Base-by-base conservation (phyloP, 2,888 invertebrate species). In the Mythimna lalbum region DNA sequence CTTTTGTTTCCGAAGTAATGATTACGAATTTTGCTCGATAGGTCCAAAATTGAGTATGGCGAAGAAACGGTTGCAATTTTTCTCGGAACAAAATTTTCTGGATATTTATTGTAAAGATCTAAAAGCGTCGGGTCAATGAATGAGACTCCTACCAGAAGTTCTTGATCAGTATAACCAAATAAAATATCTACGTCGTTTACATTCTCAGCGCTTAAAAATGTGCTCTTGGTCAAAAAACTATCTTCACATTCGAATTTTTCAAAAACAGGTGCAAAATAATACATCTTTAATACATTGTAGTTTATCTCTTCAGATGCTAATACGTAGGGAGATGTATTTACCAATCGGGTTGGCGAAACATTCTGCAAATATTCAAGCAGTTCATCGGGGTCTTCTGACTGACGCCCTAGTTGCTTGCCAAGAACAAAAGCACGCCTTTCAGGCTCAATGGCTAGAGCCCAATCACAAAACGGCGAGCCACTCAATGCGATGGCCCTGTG, bases 101-200 rank as follows among this genome's bases (percentile, higher is more conserved):
- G 63, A 53, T 75, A 75, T 21, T 53, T 74, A 9, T 49, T 27
- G 14, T 68, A 68, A 39, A n/a, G 12, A 1, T 19, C 49, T 19
- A 50, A 14, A 68, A 39, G 7, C 19, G 1, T 0, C 12, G 74
- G 19, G n/a, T n/a, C n/a, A n/a, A 47, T 47, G 47, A 47, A 19
- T n/a, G 47, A 0, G 19, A 47, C 19, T 47, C 17, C 47, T 47
- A n/a, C 19, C 19, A 47, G 19, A 19, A 36, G 5, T 31, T 76
- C 75, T 69, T 76, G 76, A 14, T 36, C 39, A 7, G 76, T 64
- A 21, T 49, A 10, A 21, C 75, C 75, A 63, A 75, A 75, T 36
- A 75, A 17, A 64, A 75, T 69, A 47, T 69, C 76, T 10, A 50
- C 75, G 23, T 75, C 27, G 63, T 75, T 60, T 6, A 63, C 4